A percentile compares a stretch with the other conserved stretches of the same genome.
These are phyloP conservation scores for Oligia fasciuncula DNA, from an alignment of 2,888 invertebrate genomes.

Conservation along the genomic window DNA sequence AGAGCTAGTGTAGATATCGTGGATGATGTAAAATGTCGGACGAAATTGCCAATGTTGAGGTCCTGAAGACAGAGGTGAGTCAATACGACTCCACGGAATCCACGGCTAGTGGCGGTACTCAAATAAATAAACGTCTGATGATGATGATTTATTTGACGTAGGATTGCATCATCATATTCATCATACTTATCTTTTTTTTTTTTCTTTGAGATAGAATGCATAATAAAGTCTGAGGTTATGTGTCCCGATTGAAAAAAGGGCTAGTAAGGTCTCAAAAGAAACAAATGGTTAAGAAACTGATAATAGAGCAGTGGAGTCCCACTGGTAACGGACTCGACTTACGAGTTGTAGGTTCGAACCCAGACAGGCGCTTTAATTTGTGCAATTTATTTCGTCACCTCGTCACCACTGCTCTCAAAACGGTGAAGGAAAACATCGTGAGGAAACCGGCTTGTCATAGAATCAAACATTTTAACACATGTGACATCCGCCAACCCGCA, in stretches of 20 bases:
- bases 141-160: not conserved
- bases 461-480: not conserved
- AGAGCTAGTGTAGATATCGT: not conserved
- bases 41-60: not conserved
- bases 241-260: not conserved
- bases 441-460: not conserved
- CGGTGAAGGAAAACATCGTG: not conserved
- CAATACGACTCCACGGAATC: not conserved
- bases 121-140: not conserved
- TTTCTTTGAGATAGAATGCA: not conserved
- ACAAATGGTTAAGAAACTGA: not conserved
- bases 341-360: not conserved
- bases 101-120: not conserved
- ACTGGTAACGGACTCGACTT: not conserved
- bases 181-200: not conserved
- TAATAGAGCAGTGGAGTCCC: not conserved
- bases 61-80: not conserved
- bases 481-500: not conserved
- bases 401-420: not conserved
- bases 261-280: not conserved
- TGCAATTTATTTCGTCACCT: not conserved
- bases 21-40: not conserved
- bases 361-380: not conserved
- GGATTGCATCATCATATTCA: not conserved
- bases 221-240: not conserved